Conservation (phyloP, 2,888 invertebrate species). For the Troides helena region DNA sequence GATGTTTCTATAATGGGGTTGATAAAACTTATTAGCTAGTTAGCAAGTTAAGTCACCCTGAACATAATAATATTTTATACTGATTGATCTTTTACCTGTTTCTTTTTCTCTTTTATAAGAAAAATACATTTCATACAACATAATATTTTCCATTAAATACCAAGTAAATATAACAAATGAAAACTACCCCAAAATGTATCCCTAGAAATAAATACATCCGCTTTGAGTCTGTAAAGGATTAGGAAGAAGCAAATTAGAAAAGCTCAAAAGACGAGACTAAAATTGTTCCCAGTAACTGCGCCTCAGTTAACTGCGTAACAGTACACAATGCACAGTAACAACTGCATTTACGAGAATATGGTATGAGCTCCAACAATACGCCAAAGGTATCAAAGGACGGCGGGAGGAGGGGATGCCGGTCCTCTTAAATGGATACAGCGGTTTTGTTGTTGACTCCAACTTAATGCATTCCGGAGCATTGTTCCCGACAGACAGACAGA, state of each 20-base stretch:
- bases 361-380: conserved; percentile 9
- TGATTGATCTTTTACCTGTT: no score
- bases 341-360: conserved; percentile 8
- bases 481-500: conserved; percentile 65
- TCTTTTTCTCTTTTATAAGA: no score
- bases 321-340: not conserved
- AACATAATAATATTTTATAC: no score
- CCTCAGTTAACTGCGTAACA: not conserved
- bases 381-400: conserved; percentile 40
- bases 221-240: not conserved
- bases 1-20: no score
- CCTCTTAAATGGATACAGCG: conserved; percentile 36
- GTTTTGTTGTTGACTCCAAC: conserved; percentile 60
- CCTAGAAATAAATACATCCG: not conserved
- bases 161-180: no score
- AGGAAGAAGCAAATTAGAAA: not conserved
- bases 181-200: no score
- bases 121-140: no score
- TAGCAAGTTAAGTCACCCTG: no score
- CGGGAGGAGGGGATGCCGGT: conserved; percentile 36
- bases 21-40: no score
- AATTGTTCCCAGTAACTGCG: not conserved
- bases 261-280: not conserved
- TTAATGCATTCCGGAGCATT: conserved; percentile 72
- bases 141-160: no score